phyloP scores from a whole-genome alignment of 2,113 vertebrate genomes.

The Oreocharis arfaki region DNA sequence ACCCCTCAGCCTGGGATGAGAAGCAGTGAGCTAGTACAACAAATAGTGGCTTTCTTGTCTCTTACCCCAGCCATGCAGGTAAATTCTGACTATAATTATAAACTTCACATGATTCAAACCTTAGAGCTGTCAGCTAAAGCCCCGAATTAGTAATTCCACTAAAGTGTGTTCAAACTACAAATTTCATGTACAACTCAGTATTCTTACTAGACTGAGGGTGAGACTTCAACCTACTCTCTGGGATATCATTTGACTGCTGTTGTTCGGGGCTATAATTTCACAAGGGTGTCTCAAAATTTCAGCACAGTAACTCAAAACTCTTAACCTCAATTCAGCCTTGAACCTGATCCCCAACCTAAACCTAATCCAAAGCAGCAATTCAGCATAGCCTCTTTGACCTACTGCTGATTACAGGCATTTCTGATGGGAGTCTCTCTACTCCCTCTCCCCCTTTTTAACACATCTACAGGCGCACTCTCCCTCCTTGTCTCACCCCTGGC shows the following conservation, averaged over 20 bases:
- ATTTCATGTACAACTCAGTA: not conserved
- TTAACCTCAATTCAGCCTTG: constrained; percentile 24
- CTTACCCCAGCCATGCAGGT: not conserved
- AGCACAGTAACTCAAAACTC: not conserved
- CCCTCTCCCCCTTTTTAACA: not conserved
- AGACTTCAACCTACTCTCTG: not conserved
- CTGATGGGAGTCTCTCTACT: not conserved
- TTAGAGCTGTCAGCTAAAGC: not conserved
- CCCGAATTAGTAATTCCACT: not conserved
- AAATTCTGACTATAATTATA: not conserved
- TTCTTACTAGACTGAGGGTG: not conserved
- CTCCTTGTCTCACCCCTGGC: not conserved
- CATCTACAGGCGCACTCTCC: not conserved
- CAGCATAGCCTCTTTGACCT: not conserved
- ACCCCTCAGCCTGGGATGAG: not conserved
- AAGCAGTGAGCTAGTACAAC: not conserved
- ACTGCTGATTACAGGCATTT: not conserved
- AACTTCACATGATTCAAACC: not conserved
- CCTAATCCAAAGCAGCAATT: not conserved
- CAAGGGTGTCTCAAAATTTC: constrained; percentile 30
- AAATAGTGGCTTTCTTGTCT: not conserved
- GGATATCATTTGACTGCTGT: not conserved
- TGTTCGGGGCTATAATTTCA: not conserved
- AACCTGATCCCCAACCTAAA: constrained; percentile 13
- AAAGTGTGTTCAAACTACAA: not conserved